Evolutionary conservation across 1,140 invertebrate genomes (phyloP).

Genomic region (Spodoptera frugiperda): DNA sequence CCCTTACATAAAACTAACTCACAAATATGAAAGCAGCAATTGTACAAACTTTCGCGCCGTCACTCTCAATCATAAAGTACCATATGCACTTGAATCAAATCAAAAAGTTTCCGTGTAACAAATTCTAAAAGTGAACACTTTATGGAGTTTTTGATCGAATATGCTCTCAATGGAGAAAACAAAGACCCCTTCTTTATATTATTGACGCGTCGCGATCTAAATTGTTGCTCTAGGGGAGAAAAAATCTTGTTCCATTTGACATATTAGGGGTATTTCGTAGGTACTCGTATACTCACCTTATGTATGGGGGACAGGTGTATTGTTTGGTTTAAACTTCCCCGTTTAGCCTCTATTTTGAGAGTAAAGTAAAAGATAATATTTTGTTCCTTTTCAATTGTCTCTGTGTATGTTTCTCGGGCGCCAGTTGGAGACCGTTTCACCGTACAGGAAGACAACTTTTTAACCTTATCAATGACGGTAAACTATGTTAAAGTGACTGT

Average conservation of each 20-base stretch:
- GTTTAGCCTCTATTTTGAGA: constrained; percentile 1
- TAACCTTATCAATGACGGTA: neutral
- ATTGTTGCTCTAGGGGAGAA: constrained; percentile 70
- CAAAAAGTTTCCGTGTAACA: constrained; percentile 22
- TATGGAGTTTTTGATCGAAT: constrained; percentile 58
- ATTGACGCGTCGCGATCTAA: constrained; percentile 75
- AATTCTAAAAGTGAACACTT: constrained; percentile 33
- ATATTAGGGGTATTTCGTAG: constrained; percentile 62
- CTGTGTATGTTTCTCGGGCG: too few relatives aligned
- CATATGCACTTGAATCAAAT: constrained; percentile 36
- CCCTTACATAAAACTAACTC: neutral
- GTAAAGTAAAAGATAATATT: neutral
- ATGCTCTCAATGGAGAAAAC: constrained; percentile 61
- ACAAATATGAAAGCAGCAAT: neutral
- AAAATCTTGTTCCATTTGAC: constrained; percentile 75
- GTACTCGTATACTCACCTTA: constrained; percentile 52
- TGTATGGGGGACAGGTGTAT: constrained; percentile 55
- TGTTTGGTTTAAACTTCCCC: constrained; percentile 27
- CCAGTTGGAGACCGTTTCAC: too few relatives aligned
- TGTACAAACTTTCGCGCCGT: constrained; percentile 8
- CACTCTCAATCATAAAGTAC: constrained; percentile 17
- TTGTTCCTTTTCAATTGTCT: too few relatives aligned
- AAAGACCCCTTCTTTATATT: constrained; percentile 74
- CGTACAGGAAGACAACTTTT: too few relatives aligned
- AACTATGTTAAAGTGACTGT: neutral